Conservation (phyloP, 1,140 invertebrate genomes). For the Drosophila melanica region DNA sequence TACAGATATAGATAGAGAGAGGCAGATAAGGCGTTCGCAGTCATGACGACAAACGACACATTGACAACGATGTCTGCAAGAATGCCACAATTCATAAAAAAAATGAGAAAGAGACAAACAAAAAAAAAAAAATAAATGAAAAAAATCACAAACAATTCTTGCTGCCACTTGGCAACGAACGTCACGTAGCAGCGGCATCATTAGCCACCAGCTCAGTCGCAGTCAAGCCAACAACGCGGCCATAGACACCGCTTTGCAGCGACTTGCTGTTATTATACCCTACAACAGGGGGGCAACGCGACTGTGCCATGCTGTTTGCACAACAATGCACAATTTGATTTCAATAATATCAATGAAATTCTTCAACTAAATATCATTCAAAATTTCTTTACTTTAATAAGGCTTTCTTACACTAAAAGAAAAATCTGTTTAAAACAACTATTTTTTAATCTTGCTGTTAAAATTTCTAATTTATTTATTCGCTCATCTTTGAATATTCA, state of each 20-base stretch:
- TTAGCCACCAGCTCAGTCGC: slow-evolving; percentile 59
- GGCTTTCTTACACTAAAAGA: too few relatives aligned
- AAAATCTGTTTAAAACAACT: too few relatives aligned
- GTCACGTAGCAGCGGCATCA: slow-evolving; percentile 79
- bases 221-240: slow-evolving; percentile 8
- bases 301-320: neutral
- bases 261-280: slow-evolving; percentile 21
- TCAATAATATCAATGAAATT: too few relatives aligned
- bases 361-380: too few relatives aligned
- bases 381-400: too few relatives aligned
- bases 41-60: slow-evolving; percentile 47
- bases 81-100: slow-evolving; percentile 78
- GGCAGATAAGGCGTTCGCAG: slow-evolving; percentile 63
- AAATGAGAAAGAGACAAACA: slow-evolving; percentile 23
- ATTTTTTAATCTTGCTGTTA: too few relatives aligned
- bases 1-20: slow-evolving; percentile 9
- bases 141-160: slow-evolving; percentile 64
- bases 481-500: neutral
- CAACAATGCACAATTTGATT: neutral
- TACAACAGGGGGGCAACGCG: neutral
- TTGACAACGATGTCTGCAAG: slow-evolving; percentile 36
- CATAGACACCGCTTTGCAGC: neutral
- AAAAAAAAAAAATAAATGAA: slow-evolving; percentile 41
- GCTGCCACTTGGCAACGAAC: slow-evolving; percentile 78
- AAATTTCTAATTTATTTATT: too few relatives aligned